Evolutionary conservation across 2,888 invertebrate species (phyloP), one percentile per base, ranked within the genome.

Genomic region (Theretra japonica): DNA sequence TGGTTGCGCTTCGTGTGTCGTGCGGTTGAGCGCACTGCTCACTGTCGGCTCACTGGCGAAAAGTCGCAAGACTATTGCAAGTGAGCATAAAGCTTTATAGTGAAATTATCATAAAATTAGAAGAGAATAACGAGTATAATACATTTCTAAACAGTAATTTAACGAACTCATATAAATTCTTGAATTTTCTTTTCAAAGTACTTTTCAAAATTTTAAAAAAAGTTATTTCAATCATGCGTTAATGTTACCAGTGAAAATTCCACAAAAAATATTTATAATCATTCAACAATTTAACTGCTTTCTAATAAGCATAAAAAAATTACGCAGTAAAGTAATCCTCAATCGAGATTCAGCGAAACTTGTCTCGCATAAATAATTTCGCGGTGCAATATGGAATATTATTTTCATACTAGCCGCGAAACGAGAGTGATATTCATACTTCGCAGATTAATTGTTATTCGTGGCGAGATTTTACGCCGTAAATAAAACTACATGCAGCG

Each of bases 401-500:
- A 0, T 58, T 58, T 58, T 28, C 33, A 41, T 62, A 19, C 53
- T 21, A 62, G 21, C 19, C 62, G 21, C 33, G 23, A 62, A 11
- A 21, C 21, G 62, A 58, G 58, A 62, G 62, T 62, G 62, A 62
- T 62, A 41, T 62, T 62, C 48, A 65, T 48, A 65, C 23, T 23
- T 65, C 2, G 65, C 5, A 23, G 41, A 65, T 65, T 65, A 65
- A 65, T 65, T 65, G 48, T 65, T 25, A 48, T 48, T 48, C 65
- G 65, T 48, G 65, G 65, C 65, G 65, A 65, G 65, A 69, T 53
- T 69, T 28, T 30, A 56, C 17, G 69, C 30, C 11, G 21, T 70
- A 70, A 70, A 69, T 57, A 69, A 70, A 41, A 57, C 57, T 70
- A 41, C 69, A 57, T 58, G 69, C 33, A 25, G 15, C 58, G 58